Evolutionary conservation across 2,113 vertebrate genomes (phyloP).

Genomic region (Eurystomus gularis): DNA sequence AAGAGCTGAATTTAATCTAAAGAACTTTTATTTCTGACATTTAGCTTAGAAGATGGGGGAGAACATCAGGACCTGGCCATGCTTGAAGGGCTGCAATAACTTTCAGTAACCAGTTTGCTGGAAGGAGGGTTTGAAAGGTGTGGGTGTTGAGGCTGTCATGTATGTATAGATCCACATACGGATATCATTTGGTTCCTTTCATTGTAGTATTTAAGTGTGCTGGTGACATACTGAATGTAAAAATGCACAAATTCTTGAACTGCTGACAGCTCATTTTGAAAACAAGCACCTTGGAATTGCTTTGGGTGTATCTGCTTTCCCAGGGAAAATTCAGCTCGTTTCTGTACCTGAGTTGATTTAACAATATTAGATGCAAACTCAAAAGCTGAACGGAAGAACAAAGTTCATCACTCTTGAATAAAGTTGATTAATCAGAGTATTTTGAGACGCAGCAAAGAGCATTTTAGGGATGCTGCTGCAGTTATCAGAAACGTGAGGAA

Average conservation of each 20-base stretch:
- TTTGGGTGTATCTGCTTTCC: not conserved
- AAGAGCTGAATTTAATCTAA: not conserved
- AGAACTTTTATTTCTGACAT: not conserved
- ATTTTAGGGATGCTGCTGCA: not conserved
- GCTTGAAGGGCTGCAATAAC: not conserved
- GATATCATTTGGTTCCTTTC: not conserved
- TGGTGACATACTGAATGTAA: not conserved
- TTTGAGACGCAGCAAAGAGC: not conserved
- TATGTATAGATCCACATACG: not conserved
- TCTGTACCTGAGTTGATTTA: not conserved
- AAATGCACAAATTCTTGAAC: not conserved
- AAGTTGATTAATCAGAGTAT: slow-evolving; percentile 28
- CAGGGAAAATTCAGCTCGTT: not conserved
- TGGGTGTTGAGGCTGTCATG: not conserved
- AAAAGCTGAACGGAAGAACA: not conserved
- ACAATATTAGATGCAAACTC: not conserved
- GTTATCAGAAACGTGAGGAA: not conserved
- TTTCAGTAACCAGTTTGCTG: not conserved
- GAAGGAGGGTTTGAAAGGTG: not conserved
- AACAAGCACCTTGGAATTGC: not conserved
- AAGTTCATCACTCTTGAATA: not conserved
- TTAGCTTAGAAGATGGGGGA: not conserved
- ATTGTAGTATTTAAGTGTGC: fast-evolving
- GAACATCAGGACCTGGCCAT: not conserved
- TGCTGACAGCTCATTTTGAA: not conserved